These are phyloP conservation scores for Nothocercus julius DNA, from an alignment of 2,113 vertebrate genomes.

Conservation along the genomic window DNA sequence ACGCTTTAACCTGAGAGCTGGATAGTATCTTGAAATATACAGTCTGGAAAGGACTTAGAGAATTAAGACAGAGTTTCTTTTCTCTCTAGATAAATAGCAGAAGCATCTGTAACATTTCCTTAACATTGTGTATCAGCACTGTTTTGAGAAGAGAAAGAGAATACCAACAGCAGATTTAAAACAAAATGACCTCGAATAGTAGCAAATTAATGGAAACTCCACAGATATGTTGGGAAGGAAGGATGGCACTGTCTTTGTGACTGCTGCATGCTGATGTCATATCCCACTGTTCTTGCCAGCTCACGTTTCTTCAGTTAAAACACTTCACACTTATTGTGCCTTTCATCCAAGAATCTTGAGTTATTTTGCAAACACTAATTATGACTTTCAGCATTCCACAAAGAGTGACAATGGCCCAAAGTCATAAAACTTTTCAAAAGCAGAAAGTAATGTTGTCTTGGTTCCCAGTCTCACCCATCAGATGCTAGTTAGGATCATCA, in stretches of 20 bases:
- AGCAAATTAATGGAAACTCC: background rate
- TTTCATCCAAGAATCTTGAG: background rate
- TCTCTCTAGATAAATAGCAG: background rate
- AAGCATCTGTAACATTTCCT: background rate
- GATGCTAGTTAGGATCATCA: background rate
- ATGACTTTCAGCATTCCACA: background rate
- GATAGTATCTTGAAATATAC: background rate
- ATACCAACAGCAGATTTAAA: background rate
- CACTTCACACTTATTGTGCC: background rate
- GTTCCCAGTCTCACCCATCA: background rate
- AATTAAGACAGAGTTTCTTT: background rate
- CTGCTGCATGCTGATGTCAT: accelerated
- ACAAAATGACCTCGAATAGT: background rate
- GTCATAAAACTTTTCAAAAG: background rate
- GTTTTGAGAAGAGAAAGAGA: background rate
- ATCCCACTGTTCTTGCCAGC: background rate
- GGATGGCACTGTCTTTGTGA: background rate
- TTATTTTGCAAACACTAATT: background rate
- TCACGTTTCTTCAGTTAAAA: background rate
- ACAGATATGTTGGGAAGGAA: background rate
- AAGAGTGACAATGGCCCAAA: background rate
- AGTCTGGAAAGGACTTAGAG: background rate
- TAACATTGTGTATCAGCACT: background rate
- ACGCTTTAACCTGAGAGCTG: background rate
- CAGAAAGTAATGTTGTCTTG: background rate